Conservation (phyloP, 2,888 invertebrate genomes). For the Xestia sexstrigata region DNA sequence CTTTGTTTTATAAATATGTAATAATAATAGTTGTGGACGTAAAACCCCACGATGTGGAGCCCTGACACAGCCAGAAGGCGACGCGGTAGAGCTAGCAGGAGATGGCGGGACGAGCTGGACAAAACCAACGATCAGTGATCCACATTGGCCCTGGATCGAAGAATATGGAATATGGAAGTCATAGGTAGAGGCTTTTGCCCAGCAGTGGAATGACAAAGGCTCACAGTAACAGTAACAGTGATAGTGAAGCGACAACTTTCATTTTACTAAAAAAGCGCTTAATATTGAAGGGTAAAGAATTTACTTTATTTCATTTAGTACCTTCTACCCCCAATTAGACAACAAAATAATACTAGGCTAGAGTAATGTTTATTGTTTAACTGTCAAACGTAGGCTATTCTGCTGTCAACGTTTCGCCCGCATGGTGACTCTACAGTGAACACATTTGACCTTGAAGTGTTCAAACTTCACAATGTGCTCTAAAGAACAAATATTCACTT, state of each 20-base stretch:
- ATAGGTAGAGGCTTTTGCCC: too few species aligned
- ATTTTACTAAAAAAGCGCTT: not conserved
- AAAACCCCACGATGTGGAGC: too few species aligned
- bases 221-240: too few species aligned
- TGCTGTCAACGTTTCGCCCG: constrained; percentile 10
- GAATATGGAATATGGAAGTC: too few species aligned
- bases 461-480: constrained; percentile 8
- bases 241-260: not conserved
- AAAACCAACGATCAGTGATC: too few species aligned
- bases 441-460: constrained; percentile 5
- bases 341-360: not conserved
- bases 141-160: too few species aligned
- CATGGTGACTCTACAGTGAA: constrained; percentile 1
- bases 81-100: too few species aligned
- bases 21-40: too few species aligned
- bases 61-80: too few species aligned
- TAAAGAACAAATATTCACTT: constrained; percentile 13
- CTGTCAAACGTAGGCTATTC: not conserved
- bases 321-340: not conserved
- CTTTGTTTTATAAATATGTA: too few species aligned
- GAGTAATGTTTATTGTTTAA: not conserved
- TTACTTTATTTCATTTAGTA: not conserved
- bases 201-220: too few species aligned
- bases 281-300: not conserved
- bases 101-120: too few species aligned